Conservation (phyloP, 2,797 vertebrate species). For the Psittacula derbiana region DNA sequence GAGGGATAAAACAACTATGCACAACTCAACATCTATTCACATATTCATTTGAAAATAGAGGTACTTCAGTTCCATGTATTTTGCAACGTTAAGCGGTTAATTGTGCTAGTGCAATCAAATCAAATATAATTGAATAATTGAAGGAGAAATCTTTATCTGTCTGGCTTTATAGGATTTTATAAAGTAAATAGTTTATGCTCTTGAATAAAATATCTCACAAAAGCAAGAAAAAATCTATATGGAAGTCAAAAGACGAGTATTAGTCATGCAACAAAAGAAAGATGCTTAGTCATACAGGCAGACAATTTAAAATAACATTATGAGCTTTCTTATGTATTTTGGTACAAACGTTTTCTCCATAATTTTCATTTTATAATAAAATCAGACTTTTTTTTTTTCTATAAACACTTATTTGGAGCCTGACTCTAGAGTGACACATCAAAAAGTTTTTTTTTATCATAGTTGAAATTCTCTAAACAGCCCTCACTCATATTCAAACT, state of each 20-base stretch:
- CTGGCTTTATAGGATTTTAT: background rate
- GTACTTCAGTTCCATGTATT: background rate
- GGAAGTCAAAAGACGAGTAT: background rate
- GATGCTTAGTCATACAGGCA: background rate
- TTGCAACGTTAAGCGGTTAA: background rate
- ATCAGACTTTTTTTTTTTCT: background rate
- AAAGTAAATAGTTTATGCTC: background rate
- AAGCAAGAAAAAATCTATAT: background rate
- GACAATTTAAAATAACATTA: background rate
- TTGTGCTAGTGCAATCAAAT: background rate
- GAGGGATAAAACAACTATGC: background rate
- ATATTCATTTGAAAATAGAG: background rate
- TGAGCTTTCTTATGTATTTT: background rate
- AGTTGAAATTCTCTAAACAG: conserved; percentile 31
- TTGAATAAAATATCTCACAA: background rate
- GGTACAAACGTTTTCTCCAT: background rate
- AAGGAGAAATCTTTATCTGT: background rate
- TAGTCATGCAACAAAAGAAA: background rate
- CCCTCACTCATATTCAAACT: background rate
- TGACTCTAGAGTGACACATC: background rate
- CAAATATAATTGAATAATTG: background rate
- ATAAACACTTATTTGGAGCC: background rate
- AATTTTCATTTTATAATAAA: conserved; percentile 12
- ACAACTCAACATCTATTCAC: background rate
- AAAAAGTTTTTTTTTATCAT: background rate